A percentile compares a stretch with the other conserved stretches of the same genome.
These are phyloP conservation scores for Bombus affinis DNA, from an alignment of 1,140 invertebrate genomes.

Conservation along the genomic window DNA sequence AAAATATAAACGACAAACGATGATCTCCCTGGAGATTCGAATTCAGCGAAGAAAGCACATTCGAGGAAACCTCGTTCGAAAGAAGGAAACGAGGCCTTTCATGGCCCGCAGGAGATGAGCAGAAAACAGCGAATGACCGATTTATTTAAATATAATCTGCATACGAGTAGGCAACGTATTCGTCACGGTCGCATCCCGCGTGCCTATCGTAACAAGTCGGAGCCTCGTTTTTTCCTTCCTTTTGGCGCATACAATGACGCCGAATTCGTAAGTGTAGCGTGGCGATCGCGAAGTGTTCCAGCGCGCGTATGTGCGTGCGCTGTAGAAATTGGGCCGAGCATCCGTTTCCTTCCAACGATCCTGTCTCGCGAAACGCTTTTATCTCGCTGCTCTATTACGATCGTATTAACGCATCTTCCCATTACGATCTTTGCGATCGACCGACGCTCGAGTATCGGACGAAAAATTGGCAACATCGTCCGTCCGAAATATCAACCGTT, in stretches of 20 bases:
- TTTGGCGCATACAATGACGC: slow-evolving; percentile 27
- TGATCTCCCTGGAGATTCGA: rapidly evolving
- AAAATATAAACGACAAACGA: neutral
- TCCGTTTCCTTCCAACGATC: slow-evolving; percentile 59
- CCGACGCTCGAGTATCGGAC: neutral
- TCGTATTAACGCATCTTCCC: too few species aligned
- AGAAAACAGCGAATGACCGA: neutral
- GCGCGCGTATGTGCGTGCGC: slow-evolving; percentile 56
- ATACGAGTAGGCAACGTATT: slow-evolving; percentile 25
- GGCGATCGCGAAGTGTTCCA: slow-evolving; percentile 63
- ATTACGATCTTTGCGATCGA: too few species aligned
- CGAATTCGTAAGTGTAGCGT: slow-evolving; percentile 69
- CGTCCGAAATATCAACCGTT: neutral
- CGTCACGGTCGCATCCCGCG: slow-evolving; percentile 53
- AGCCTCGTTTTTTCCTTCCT: slow-evolving; percentile 36
- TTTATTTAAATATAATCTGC: slow-evolving; percentile 34
- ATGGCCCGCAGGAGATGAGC: neutral
- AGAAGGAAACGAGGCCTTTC: neutral
- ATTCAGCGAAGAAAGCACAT: neutral
- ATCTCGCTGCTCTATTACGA: neutral
- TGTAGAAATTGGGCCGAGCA: slow-evolving; percentile 67
- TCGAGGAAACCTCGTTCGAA: neutral
- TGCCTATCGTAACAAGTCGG: slow-evolving; percentile 37
- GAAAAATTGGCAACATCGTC: neutral
- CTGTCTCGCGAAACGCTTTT: neutral